Conservation (phyloP, 92 coral and sea anemone genomes). For the Phenganax marumi region DNA sequence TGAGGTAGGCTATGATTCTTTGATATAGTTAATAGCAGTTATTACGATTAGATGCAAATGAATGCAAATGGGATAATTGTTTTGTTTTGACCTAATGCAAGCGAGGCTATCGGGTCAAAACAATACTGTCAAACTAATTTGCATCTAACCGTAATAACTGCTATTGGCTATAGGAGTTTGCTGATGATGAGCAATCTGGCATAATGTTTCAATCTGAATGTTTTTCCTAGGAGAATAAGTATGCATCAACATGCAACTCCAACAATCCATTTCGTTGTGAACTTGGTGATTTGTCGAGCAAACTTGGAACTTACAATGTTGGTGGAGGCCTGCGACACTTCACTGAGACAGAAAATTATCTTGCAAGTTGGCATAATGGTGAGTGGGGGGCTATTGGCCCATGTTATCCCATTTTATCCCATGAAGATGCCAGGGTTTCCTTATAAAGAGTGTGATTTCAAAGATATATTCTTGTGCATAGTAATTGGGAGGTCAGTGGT, state of each 20-base stretch:
- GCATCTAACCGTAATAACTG: too few relatives aligned
- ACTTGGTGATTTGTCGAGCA: conserved; percentile 82
- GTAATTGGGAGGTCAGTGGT: conserved; percentile 81
- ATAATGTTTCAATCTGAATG: background rate
- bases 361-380: conserved; percentile 41
- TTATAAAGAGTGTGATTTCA: background rate
- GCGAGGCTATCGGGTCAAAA: too few relatives aligned
- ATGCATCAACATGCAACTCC: conserved; percentile 64
- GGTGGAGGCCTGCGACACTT: conserved; percentile 71
- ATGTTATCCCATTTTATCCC: background rate
- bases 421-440: background rate
- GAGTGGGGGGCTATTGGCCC: background rate
- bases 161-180: background rate
- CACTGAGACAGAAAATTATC: conserved; percentile 64
- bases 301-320: conserved; percentile 61
- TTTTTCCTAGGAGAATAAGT: conserved; percentile 62
- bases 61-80: too few relatives aligned
- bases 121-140: too few relatives aligned
- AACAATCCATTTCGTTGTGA: conserved; percentile 80
- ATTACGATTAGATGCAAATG: too few relatives aligned
- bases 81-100: too few relatives aligned
- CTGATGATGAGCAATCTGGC: background rate
- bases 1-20: conserved; percentile 62
- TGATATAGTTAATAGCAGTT: too few relatives aligned
- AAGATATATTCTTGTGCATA: conserved; percentile 2